These are phyloP conservation scores for Ochropleura plecta DNA, from an alignment of 2,888 invertebrate genomes.

Conservation along the genomic window DNA sequence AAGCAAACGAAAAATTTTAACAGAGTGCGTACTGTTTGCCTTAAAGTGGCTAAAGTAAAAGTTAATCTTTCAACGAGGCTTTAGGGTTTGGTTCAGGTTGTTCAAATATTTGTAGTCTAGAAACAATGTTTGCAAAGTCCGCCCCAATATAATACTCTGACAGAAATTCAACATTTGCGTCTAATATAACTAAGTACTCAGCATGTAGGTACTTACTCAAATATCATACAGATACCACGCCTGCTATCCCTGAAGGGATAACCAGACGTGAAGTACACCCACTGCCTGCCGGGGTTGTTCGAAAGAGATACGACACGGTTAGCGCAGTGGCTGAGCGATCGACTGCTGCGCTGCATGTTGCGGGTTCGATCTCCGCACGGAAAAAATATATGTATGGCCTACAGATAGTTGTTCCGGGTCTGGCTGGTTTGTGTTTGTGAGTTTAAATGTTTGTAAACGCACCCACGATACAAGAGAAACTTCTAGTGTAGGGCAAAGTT, in stretches of 20 bases:
- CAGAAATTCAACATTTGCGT: conserved; percentile 3
- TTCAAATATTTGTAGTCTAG: conserved; percentile 36
- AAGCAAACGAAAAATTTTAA: background rate
- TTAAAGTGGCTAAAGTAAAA: conserved; percentile 29
- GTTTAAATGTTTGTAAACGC: too few species aligned
- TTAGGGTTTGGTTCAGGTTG: background rate
- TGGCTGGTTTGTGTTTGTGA: too few species aligned
- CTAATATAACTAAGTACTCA: background rate
- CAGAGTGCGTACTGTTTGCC: conserved; percentile 3
- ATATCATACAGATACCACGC: background rate
- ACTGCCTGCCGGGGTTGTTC: too few species aligned
- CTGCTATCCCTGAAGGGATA: background rate
- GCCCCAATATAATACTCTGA: conserved; percentile 20
- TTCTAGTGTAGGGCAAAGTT: too few species aligned
- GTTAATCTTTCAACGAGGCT: conserved; percentile 14
- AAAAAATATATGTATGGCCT: too few species aligned
- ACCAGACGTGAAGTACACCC: background rate
- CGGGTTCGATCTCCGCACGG: too few species aligned
- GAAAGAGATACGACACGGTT: too few species aligned
- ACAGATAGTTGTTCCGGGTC: too few species aligned
- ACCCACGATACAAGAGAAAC: too few species aligned
- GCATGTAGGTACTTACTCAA: background rate
- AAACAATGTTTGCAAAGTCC: conserved; percentile 27
- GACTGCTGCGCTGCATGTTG: too few species aligned
- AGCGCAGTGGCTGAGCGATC: too few species aligned